Evolutionary conservation across 2,113 vertebrate genomes (phyloP).

Genomic region (Poeciliopsis prolifica): DNA sequence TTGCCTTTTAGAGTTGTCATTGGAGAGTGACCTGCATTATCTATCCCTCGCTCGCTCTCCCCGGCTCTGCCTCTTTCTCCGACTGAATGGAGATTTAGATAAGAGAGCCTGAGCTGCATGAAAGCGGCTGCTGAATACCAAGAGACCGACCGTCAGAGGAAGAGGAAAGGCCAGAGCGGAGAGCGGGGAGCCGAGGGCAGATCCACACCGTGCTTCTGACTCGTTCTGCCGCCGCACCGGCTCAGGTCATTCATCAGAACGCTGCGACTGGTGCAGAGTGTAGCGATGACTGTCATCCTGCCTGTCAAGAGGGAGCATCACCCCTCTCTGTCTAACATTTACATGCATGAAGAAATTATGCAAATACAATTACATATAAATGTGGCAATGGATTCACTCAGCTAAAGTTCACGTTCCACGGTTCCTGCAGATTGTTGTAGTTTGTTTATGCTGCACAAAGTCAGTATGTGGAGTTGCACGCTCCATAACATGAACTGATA

Average conservation of each 20-base stretch:
- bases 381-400: background rate
- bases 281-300: slow-evolving; percentile 7
- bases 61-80: slow-evolving; percentile 55
- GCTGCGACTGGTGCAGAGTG: background rate
- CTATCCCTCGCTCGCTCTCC: slow-evolving; percentile 58
- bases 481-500: background rate
- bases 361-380: background rate
- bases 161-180: slow-evolving; percentile 11
- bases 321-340: slow-evolving; percentile 11
- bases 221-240: slow-evolving; percentile 15
- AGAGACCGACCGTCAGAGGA: slow-evolving; percentile 42
- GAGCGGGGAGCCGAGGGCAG: slow-evolving; percentile 27
- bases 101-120: slow-evolving; percentile 71
- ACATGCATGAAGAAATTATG: slow-evolving; percentile 8
- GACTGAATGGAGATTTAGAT: slow-evolving; percentile 76
- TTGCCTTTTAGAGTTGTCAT: slow-evolving; percentile 75
- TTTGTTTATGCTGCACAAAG: background rate
- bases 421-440: background rate
- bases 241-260: slow-evolving; percentile 40
- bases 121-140: slow-evolving; percentile 65
- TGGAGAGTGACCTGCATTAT: slow-evolving; percentile 78
- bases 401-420: background rate
- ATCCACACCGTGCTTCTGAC: slow-evolving; percentile 46
- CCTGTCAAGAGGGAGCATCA: background rate
- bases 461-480: background rate